These are phyloP conservation scores for Sebastes flavidus DNA, from an alignment of 2,797 vertebrate genomes.

Conservation along the genomic window DNA sequence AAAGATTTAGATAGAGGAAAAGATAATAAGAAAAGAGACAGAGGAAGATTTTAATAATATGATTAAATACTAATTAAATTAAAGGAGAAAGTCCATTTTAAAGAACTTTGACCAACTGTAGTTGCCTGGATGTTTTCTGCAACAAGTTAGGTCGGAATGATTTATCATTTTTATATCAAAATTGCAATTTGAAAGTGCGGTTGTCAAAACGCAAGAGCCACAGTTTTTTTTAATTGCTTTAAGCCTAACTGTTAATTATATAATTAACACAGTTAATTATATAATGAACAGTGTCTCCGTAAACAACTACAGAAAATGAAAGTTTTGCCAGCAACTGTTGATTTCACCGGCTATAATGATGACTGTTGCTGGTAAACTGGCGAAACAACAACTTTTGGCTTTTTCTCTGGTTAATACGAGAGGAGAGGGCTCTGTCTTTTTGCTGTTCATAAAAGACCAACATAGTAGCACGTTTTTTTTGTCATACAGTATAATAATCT, in stretches of 20 bases:
- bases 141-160: not conserved
- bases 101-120: not conserved
- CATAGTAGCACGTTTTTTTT: rapidly evolving
- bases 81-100: not conserved
- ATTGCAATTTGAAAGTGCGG: not conserved
- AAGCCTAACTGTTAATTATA: not conserved
- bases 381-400: not conserved
- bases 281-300: not conserved
- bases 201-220: not conserved
- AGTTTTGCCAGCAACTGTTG: not conserved
- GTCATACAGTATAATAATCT: not conserved
- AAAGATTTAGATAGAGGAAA: not conserved
- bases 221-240: not conserved
- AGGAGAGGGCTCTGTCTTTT: not conserved
- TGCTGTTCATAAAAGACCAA: not conserved
- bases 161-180: not conserved
- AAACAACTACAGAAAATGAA: not conserved
- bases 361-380: not conserved
- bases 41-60: not conserved
- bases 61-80: not conserved
- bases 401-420: not conserved
- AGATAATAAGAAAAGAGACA: not conserved
- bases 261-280: not conserved
- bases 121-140: not conserved
- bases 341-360: not conserved